Base-by-base conservation (phyloP, 2,888 invertebrate species). In the Ormia ochracea region DNA sequence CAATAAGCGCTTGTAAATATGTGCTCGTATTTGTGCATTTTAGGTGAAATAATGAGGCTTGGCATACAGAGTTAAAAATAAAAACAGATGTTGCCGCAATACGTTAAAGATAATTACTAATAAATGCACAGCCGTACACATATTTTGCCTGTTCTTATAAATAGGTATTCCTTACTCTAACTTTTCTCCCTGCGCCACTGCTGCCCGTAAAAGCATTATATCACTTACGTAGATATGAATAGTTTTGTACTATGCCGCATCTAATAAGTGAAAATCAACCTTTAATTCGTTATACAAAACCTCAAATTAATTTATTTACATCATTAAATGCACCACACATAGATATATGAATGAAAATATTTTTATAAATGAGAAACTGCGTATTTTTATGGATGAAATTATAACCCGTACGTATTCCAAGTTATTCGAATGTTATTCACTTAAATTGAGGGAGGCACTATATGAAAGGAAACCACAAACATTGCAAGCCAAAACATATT, bases 41-140 rank as follows among this genome's bases (percentile, higher is more conserved):
- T 52, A 61, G 61, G 43, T 63, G 52, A 61, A 52, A 66, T 73
- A 78, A 78, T 68, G 66, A 73, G 63, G 77, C 59, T 52, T 66
- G 72, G 43, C 73, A 54, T n/a, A n/a, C n/a, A n/a, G n/a, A n/a
- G n/a, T n/a, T n/a, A n/a, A n/a, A n/a, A n/a, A n/a, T 45, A 21
- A 31, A 69, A 73, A 36, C 61, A 65, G 33, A 66, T 73, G 59
- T 50, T 77, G 50, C 48, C 59, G 65, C 65, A 77, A 58, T 52
- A 59, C 52, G 43, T 59, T 66, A 31, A 19, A 21, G 31, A 65
- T 70, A 70, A 70, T 58, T 70, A 65, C 17, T 56, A 33, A 58
- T 48, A 36, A 23, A 48, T 19, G 3, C 36, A 26, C 26, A 31
- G n/a, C 12, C 26, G 5, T 54, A 23, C 4, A n/a, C 3, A 36